Evolutionary conservation across 2,797 vertebrate genomes (phyloP), one percentile per base, ranked within the genome.

Genomic region (Numenius phaeopus): DNA sequence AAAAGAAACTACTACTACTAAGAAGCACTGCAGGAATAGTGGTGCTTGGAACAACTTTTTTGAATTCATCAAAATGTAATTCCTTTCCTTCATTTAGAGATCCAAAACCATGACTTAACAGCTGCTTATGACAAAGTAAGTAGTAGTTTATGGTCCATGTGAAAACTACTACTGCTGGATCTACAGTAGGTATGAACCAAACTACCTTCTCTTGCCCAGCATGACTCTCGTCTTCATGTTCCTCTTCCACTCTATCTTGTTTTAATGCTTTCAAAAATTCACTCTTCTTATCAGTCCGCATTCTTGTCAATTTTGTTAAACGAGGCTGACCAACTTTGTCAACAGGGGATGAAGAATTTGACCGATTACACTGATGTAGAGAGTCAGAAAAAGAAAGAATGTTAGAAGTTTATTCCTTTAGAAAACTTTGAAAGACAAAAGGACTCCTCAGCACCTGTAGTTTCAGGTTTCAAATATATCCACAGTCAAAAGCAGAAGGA

Each of bases 201-300:
- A 58, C 34, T 96, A 98, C 98, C 98, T 98, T 98, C 82, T 98
- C 97, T 87, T 96, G 97, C 34, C 89, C 96, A 73, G 94, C 87
- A 75, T 69, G 96, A 87, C 93, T 97, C 57, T 95, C 88, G 58
- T 98, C 96, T 94, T 98, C 97, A 42, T 97, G 97, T 30, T 54
- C 29, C 52, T 54, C 52, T 54, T 54, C 52, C 52, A 98, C 94
- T 97, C 91, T 92, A 50, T 98, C 98, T 84, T 88, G 97, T 94
- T 98, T 98, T 79, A 98, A 58, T 5, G 98, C 95, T 94, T 98
- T 98, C 97, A 98, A 94, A 97, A 98, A 98, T 83, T 98, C 98
- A 93, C 98, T 98, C 93, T 98, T 98, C 90, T 98, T 98, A 97
- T 98, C 98, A n/a, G 97, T 97, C 50, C 98, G 95, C 90, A 97